Evolutionary conservation across 2,888 invertebrate genomes (phyloP), one percentile per base, ranked within the genome.

Genomic region (Pristionchus japonicus): DNA sequence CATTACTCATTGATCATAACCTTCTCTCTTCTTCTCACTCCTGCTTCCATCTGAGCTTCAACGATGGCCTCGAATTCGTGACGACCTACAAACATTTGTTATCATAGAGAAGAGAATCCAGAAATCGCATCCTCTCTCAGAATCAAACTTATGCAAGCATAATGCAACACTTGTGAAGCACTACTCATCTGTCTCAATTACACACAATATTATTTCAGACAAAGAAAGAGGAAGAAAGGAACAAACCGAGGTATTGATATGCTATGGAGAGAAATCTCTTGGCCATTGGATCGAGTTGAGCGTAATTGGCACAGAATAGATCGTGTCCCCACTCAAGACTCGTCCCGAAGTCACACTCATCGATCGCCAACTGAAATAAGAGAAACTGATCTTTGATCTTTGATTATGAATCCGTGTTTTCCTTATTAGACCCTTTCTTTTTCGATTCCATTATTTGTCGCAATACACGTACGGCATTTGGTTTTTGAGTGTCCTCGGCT

Each of bases 331-430:
- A 95, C 95, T 98, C 98, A 2, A 98, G 95, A 0, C 97, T 97
- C 87, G 97, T 97, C 3, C 92, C 98, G 95, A 97, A 98, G 95
- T 98, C 98, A 94, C 97, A 97, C 95, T 99, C 98, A 94, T 98
- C 98, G 88, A 97, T 96, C 0, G 98, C 98, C 94, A 97, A 97
- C 94, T 96, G 97, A 11, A 97, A 88, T 20, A 13, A 13, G 61
- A 52, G 6, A 27, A 61, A 27, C 61, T 15, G 27, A 61, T 61
- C 15, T 61, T 7, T 61, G 11, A 61, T n/a, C n/a, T 27, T 61
- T 27, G 61, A 61, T n/a, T n/a, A n/a, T n/a, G n/a, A n/a, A n/a
- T n/a, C n/a, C n/a, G n/a, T n/a, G n/a, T n/a, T n/a, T n/a, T n/a
- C n/a, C n/a, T n/a, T n/a, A 52, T 23, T 17, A 20, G 52, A 52